Conservation (phyloP, 1,140 invertebrate species). For the Cheumatopsyche charites region DNA sequence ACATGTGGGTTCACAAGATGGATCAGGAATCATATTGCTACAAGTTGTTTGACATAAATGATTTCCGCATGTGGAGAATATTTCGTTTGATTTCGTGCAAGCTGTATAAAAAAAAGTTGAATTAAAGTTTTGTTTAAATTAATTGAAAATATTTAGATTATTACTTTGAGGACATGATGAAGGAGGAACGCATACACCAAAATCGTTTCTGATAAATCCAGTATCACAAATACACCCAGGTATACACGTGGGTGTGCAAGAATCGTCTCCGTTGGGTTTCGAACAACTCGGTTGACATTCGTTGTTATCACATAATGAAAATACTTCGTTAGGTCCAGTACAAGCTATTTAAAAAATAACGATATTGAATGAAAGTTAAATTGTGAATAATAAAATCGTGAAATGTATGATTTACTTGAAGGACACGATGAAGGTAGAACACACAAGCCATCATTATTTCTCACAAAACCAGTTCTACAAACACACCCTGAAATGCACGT, state of each 20-base stretch:
- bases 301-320: not conserved
- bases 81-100: not conserved
- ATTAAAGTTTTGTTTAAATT: no score
- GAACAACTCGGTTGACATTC: not conserved
- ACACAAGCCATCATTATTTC: not conserved
- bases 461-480: not conserved
- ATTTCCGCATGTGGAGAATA: not conserved
- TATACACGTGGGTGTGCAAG: not conserved
- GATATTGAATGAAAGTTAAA: no score
- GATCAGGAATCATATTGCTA: not conserved
- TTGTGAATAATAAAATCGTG: no score
- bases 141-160: no score
- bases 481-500: not conserved
- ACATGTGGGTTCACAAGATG: not conserved
- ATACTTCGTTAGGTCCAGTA: not conserved
- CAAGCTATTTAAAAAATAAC: not conserved
- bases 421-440: not conserved
- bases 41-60: not conserved
- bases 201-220: conserved; percentile 46
- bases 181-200: conserved; percentile 50
- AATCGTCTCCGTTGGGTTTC: not conserved
- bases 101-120: no score
- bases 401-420: no score
- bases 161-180: no score
- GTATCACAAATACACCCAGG: not conserved